phyloP scores from a whole-genome alignment of 1,140 invertebrate species.

The Nautilus pompilius region DNA sequence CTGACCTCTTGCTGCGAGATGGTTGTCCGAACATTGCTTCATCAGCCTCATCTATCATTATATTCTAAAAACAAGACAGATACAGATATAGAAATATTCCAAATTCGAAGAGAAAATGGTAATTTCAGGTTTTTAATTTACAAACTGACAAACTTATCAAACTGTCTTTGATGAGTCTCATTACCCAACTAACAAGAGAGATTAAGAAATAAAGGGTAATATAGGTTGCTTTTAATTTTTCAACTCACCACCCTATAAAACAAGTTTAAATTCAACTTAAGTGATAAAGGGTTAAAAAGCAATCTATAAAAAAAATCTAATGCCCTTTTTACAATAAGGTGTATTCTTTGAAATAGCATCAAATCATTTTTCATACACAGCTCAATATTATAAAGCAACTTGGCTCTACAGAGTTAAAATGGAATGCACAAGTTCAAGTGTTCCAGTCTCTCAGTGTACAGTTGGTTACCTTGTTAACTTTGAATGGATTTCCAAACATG shows the following conservation, averaged over 20 bases:
- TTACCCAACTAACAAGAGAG: background rate
- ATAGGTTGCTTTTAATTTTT: background rate
- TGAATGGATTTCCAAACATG: slow-evolving; percentile 99
- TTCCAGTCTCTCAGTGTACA: background rate
- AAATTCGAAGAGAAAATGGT: background rate
- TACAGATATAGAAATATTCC: background rate
- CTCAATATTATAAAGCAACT: too few relatives aligned
- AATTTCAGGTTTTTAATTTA: background rate
- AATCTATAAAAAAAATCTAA: too few relatives aligned
- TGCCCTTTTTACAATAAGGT: too few relatives aligned
- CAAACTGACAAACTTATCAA: background rate
- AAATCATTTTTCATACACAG: too few relatives aligned
- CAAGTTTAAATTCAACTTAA: background rate
- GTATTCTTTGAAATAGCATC: too few relatives aligned
- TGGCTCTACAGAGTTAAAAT: too few relatives aligned
- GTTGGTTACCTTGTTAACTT: slow-evolving; percentile 66
- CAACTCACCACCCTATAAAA: background rate
- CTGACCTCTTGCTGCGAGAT: slow-evolving; percentile 37
- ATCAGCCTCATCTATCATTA: slow-evolving; percentile 51
- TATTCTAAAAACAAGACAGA: slow-evolving; percentile 19
- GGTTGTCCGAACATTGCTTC: slow-evolving; percentile 37
- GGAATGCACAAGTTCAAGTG: too few relatives aligned
- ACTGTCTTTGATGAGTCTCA: background rate
- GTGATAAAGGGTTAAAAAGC: too few relatives aligned
- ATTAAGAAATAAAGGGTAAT: background rate